Percentiles rank a stretch among this genome's conserved stretches.
Conservation (phyloP, 2,888 invertebrate species). For the Petrophora chlorosata region DNA sequence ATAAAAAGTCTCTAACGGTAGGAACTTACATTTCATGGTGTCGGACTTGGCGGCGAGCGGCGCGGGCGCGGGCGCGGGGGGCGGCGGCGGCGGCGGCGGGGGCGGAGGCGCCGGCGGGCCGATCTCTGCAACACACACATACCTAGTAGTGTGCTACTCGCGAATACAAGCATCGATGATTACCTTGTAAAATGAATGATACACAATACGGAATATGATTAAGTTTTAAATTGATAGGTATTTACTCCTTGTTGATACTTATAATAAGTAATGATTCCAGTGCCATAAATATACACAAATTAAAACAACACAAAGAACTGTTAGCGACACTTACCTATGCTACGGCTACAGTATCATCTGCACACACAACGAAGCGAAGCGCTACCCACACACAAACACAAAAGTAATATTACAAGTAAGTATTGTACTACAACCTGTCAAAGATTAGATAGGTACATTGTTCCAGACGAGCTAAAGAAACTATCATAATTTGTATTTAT, state of each 20-base stretch:
- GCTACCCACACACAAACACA: constrained; percentile 30
- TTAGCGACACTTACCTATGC: constrained; percentile 42
- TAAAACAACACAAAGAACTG: constrained; percentile 25
- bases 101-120: constrained; percentile 52
- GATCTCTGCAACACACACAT: constrained; percentile 41
- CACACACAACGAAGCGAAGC: constrained; percentile 45
- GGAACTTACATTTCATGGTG: constrained; percentile 71
- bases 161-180: no score
- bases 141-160: background rate
- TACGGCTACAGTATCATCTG: constrained; percentile 1
- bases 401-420: background rate
- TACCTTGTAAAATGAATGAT: no score
- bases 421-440: background rate
- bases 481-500: no score
- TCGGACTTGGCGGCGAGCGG: constrained; percentile 56
- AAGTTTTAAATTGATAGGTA: no score
- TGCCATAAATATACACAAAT: constrained; percentile 7
- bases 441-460: background rate
- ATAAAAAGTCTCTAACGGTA: no score
- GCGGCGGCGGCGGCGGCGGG: constrained; percentile 67
- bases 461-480: no score
- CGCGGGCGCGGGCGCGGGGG: constrained; percentile 51
- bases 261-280: no score
- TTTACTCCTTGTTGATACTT: no score
- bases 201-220: no score